These are phyloP conservation scores for Trichonephila inaurata DNA, from an alignment of 1,140 invertebrate species.

Conservation along the genomic window DNA sequence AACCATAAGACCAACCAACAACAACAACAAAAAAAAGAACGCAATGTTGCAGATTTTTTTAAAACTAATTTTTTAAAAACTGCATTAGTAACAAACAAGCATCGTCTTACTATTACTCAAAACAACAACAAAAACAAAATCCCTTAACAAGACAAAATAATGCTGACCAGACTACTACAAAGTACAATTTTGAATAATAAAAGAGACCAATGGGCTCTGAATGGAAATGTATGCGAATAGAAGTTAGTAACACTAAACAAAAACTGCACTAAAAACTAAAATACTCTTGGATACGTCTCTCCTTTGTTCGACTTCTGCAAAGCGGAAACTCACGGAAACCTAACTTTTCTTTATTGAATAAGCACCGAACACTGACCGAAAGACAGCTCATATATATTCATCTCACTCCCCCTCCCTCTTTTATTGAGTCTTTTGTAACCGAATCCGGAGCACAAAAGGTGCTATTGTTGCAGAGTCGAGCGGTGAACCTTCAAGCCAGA, in stretches of 20 bases:
- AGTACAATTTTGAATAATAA: no score
- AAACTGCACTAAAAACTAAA: not conserved
- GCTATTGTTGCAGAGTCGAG: constrained; percentile 1
- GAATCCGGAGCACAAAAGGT: constrained; percentile 20
- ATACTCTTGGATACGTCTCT: not conserved
- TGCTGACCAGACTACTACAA: no score
- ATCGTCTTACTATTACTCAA: no score
- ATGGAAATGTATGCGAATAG: no score
- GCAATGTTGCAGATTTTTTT: no score
- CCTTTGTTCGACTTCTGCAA: not conserved
- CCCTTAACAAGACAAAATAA: no score
- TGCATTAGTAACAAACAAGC: no score
- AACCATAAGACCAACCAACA: no score
- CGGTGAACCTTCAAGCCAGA: constrained; percentile 43
- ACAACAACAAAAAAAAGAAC: no score
- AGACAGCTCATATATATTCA: constrained; percentile 27
- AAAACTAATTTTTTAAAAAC: no score
- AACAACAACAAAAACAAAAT: no score
- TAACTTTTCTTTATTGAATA: constrained; percentile 30
- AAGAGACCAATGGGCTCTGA: no score
- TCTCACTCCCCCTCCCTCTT: constrained; percentile 13
- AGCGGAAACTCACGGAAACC: constrained; percentile 16
- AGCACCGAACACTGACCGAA: constrained; percentile 35
- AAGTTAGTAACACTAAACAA: not conserved
- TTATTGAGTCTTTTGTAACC: constrained; percentile 42